Conservation (phyloP, 1,140 invertebrate species). For the Cyrtorhinus lividipennis region DNA sequence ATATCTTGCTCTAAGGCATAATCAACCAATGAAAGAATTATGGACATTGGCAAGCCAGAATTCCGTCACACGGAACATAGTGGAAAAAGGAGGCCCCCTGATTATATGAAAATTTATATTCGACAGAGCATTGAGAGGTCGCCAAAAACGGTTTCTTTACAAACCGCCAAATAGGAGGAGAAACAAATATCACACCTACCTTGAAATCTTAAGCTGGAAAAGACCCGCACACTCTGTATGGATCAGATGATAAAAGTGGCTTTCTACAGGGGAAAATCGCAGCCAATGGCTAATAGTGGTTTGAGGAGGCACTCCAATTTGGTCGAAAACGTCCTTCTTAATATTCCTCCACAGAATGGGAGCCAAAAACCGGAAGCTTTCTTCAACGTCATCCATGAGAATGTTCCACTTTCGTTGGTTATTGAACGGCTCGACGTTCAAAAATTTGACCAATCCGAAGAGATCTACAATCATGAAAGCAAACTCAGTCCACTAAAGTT, state of each 20-base stretch:
- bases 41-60: too few relatives aligned
- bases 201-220: slow-evolving; percentile 23
- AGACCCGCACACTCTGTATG: slow-evolving; percentile 29
- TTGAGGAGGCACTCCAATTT: slow-evolving; percentile 37
- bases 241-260: slow-evolving; percentile 37
- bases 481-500: not conserved
- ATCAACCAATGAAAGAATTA: too few relatives aligned
- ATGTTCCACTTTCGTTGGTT: not conserved
- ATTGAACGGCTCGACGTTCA: slow-evolving; percentile 43
- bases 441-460: slow-evolving; percentile 52
- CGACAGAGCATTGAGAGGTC: too few relatives aligned
- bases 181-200: too few relatives aligned
- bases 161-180: too few relatives aligned
- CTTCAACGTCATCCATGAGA: not conserved
- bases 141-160: too few relatives aligned
- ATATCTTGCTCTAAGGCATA: too few relatives aligned
- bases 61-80: too few relatives aligned
- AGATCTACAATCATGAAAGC: slow-evolving; percentile 36
- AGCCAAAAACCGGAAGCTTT: slow-evolving; percentile 41
- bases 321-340: slow-evolving; percentile 44
- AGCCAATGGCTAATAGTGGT: slow-evolving; percentile 31
- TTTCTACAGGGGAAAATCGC: slow-evolving; percentile 36
- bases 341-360: slow-evolving; percentile 53
- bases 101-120: too few relatives aligned
- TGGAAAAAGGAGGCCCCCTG: too few relatives aligned